phyloP scores from a whole-genome alignment of 1,140 invertebrate genomes.

The Caerostris darwini region DNA sequence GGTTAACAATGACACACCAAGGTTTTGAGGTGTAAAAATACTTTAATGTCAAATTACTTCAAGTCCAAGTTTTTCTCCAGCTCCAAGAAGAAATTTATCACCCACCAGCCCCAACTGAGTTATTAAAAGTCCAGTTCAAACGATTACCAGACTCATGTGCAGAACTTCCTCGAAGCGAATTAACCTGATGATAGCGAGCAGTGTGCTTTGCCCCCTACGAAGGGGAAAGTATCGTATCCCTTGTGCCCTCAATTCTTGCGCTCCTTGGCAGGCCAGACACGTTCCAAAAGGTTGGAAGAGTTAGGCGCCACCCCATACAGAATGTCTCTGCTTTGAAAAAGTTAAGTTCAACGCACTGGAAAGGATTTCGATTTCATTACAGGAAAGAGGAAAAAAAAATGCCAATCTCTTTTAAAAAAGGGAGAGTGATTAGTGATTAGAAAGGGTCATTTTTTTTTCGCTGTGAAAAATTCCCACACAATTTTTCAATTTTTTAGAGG shows the following conservation, averaged over 20 bases:
- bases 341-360: slow-evolving; percentile 48
- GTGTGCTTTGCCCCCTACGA: slow-evolving; percentile 31
- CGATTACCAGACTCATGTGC: background rate
- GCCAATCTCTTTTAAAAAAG: background rate
- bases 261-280: slow-evolving; percentile 29
- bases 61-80: background rate
- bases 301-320: slow-evolving; percentile 66
- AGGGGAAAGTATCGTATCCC: slow-evolving; percentile 21
- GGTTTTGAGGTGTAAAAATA: background rate
- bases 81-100: background rate
- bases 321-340: slow-evolving; percentile 50
- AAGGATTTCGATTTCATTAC: slow-evolving; percentile 61
- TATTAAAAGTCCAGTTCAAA: slow-evolving; percentile 33
- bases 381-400: slow-evolving; percentile 54
- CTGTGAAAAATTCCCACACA: background rate
- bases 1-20: background rate
- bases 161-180: slow-evolving; percentile 15
- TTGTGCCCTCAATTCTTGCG: slow-evolving; percentile 3
- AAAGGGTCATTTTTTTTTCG: background rate
- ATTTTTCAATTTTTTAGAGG: background rate
- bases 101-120: background rate
- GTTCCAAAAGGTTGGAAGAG: slow-evolving; percentile 1
- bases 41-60: background rate
- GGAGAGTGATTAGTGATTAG: background rate
- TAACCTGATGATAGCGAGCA: slow-evolving; percentile 23